A percentile compares a stretch with the other conserved stretches of the same genome.
Evolutionary conservation across 2,113 vertebrate genomes (phyloP).

Genomic region (Eidolon helvum): DNA sequence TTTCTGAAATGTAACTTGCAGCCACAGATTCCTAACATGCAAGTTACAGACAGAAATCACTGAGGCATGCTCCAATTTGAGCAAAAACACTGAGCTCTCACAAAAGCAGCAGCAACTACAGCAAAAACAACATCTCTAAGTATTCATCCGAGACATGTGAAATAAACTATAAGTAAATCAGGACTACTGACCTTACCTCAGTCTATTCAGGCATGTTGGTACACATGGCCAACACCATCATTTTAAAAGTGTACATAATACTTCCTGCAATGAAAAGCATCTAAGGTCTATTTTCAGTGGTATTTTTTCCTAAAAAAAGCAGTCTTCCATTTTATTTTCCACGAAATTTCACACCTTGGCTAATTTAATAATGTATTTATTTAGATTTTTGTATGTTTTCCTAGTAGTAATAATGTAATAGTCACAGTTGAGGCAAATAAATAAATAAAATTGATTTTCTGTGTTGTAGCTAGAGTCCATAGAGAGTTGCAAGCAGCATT

Average conservation of each 20-base stretch:
- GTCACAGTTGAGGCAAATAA: slow-evolving; percentile 19
- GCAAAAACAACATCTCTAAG: not conserved
- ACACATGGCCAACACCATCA: not conserved
- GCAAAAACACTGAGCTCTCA: slow-evolving; percentile 37
- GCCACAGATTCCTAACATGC: not conserved
- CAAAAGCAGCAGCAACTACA: not conserved
- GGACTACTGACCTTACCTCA: not conserved
- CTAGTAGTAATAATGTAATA: not conserved
- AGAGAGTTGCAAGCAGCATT: not conserved
- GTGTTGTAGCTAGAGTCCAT: not conserved
- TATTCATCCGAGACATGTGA: not conserved
- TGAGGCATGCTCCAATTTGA: slow-evolving; percentile 17
- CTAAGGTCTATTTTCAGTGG: not conserved
- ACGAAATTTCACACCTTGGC: not conserved
- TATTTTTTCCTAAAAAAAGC: not conserved
- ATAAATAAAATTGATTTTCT: slow-evolving; percentile 52
- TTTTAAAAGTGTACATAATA: not conserved
- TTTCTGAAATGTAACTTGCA: slow-evolving; percentile 4
- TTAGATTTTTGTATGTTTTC: slow-evolving; percentile 8
- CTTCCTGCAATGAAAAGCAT: not conserved
- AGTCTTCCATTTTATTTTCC: not conserved
- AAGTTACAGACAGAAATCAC: not conserved
- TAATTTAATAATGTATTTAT: slow-evolving; percentile 34
- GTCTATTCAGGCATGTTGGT: not conserved
- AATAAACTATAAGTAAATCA: not conserved